Base-by-base conservation (phyloP, 2,888 invertebrate genomes). In the Trachelus iudaicus region DNA sequence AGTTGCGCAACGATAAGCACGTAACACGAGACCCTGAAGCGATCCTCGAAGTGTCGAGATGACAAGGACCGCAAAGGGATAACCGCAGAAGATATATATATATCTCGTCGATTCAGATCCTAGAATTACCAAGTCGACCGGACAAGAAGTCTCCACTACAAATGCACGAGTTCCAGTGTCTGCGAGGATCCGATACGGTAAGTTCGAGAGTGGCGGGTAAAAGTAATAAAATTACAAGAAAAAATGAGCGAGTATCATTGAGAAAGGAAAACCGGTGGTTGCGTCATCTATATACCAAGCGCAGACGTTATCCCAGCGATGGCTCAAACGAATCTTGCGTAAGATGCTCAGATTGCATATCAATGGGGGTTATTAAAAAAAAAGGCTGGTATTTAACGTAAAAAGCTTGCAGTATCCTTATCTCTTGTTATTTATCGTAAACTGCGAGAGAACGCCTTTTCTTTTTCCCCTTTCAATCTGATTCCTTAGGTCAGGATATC, bases 71-170 rank as follows among this genome's bases (percentile, higher is more conserved):
- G 81, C 85, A 71, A 34, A 6, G 35, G 80, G 83, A 82, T 81
- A 78, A 84, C 84, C 84, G 80, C 85, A 85, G 82, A 83, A 82
- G 81, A 82, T 81, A 71, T 71, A 82, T 81, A 71, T 71, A 12
- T 71, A 79, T 79, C 80, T 80, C 3, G 82, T 83, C 84, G 84
- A 85, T 83, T 81, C 69, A 77, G 82, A 78, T 81, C 81, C 78
- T 80, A 80, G 80, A 81, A 79, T 86, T 84, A 84, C 81, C 79
- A 34, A 31, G 56, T 56, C 56, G 56, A 23, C 56, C 6, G 23
- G 9, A 56, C 56, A 56, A 23, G 9, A 56, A 56, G 23, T 23
- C 2, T 23, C 23, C 9, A 56, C 23, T 56, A 23, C 56, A 23
- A 2, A 9, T 23, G 23, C 56, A 9, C 23, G 9, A 23, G 56